Percentiles rank a stretch among this genome's conserved stretches.
Conservation (phyloP, 2,113 vertebrate genomes). For the Sander lucioperca region DNA sequence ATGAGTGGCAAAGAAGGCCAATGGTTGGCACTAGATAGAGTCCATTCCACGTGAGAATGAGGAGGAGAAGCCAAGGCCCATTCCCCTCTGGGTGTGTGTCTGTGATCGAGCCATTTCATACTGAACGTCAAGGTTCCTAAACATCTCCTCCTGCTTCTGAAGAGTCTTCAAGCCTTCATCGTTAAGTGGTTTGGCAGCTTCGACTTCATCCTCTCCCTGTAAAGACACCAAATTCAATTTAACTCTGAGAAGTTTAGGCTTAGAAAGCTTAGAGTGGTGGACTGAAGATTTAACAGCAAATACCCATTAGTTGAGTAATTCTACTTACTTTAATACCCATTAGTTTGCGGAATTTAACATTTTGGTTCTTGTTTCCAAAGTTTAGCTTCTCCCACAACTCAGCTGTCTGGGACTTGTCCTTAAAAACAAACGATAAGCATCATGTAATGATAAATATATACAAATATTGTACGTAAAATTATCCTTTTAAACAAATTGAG, state of each 20-base stretch:
- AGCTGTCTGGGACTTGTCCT: conserved; percentile 98
- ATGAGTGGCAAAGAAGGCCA: conserved; percentile 53
- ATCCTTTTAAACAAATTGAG: background rate
- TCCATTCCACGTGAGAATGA: conserved; percentile 98
- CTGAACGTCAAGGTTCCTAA: conserved; percentile 96
- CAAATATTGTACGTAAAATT: background rate
- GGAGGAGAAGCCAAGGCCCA: conserved; percentile 98
- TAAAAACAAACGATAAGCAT: conserved; percentile 22
- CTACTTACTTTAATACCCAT: conserved; percentile 97
- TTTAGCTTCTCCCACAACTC: conserved; percentile 99
- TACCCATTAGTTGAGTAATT: background rate
- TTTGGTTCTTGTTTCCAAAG: conserved; percentile 99
- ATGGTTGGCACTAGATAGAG: conserved; percentile 85
- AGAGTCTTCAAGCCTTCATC: conserved; percentile 95
- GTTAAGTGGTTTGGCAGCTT: conserved; percentile 86
- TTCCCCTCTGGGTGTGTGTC: conserved; percentile 97
- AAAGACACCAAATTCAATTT: background rate
- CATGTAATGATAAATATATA: background rate
- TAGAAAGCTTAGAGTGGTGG: background rate
- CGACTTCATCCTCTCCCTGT: conserved; percentile 91
- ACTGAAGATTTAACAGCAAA: background rate
- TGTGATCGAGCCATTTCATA: conserved; percentile 99
- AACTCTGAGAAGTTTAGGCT: background rate
- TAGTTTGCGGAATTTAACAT: conserved; percentile 98
- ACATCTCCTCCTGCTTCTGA: conserved; percentile 98